Base-by-base conservation (phyloP, 1,140 invertebrate genomes). In the Drosophila bocki region DNA sequence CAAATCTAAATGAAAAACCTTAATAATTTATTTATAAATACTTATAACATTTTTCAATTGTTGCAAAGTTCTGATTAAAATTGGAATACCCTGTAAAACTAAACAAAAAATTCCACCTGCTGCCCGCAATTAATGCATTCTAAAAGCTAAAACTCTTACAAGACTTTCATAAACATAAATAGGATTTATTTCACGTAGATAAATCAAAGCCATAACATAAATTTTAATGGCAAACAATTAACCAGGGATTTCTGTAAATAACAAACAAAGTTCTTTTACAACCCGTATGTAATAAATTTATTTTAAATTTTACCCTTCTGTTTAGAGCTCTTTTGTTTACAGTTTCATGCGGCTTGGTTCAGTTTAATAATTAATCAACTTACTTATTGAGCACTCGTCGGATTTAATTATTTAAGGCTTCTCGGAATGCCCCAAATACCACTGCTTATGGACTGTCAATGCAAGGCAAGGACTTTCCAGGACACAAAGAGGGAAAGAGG, bases 391-490 rank as follows among this genome's bases (percentile, higher is more conserved):
- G 29, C 67, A 69, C 47, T 67, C 22, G 32, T n/a, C 61, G 19
- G 11, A 56, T 47, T 70, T n/a, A 70, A 70, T 70, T 68, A 70
- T 70, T 69, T 47, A 70, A 68, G 39, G 37, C 63, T 32, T 48
- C 48, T 64, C 19, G 47, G 29, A 50, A 35, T 69, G 60, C 60
- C 47, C 39, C 63, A 44, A 69, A 69, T 69, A 45, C 32, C 17
- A 50, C 15, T 50, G 41, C 37, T 68, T 68, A 61, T 63, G 45
- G 51, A 45, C 19, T 70, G 63, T 50, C 39, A 54, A 32, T 33
- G 47, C 61, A 17, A 13, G 26, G 51, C 35, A 69, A 68, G 65
- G 61, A 69, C 64, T 65, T 69, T 29, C 32, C 58, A 22, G 51
- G 51, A 37, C 39, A 39, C 12, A 15, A 19, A 15, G n/a, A 3